Percentiles rank a stretch among this genome's conserved stretches.
phyloP scores from a whole-genome alignment of 2,888 invertebrate genomes.

The Scaptodrosophila latifasciaeformis region DNA sequence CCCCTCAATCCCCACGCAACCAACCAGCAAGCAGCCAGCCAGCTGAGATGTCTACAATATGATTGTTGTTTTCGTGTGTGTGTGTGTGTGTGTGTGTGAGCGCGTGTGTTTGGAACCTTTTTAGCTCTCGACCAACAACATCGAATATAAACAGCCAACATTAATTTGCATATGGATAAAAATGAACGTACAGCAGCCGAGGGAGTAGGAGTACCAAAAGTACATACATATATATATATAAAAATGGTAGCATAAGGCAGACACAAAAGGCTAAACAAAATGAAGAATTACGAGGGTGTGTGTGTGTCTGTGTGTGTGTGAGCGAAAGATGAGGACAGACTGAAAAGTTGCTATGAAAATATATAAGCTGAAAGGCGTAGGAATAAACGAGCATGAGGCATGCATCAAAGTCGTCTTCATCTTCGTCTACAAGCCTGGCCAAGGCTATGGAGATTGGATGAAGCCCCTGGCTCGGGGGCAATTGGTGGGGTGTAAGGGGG shows the following conservation, averaged over 20 bases:
- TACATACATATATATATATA: no score
- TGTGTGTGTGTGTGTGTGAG: no score
- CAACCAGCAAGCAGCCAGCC: neutral
- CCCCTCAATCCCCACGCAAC: conserved; percentile 3
- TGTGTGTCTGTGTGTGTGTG: neutral
- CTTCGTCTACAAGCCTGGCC: conserved; percentile 33
- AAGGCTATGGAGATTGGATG: no score
- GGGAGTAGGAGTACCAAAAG: neutral
- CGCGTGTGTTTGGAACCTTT: no score
- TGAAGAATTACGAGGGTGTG: conserved; percentile 33
- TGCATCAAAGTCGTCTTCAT: conserved; percentile 46
- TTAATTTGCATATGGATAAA: conserved; percentile 49
- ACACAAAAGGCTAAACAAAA: conserved; percentile 22
- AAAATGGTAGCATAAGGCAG: conserved; percentile 8
- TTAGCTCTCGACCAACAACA: no score
- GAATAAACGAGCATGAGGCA: conserved; percentile 56
- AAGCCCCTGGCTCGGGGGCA: no score
- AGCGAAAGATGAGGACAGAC: conserved; percentile 12
- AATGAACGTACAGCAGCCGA: conserved; percentile 5
- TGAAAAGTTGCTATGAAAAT: conserved; percentile 8
- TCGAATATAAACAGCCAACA: conserved; percentile 21
- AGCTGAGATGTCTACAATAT: no score
- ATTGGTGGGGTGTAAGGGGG: neutral
- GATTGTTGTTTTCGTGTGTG: no score
- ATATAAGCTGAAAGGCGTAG: conserved; percentile 25